Conservation (phyloP, 2,113 vertebrate species). For the Lucifuga dentata region DNA sequence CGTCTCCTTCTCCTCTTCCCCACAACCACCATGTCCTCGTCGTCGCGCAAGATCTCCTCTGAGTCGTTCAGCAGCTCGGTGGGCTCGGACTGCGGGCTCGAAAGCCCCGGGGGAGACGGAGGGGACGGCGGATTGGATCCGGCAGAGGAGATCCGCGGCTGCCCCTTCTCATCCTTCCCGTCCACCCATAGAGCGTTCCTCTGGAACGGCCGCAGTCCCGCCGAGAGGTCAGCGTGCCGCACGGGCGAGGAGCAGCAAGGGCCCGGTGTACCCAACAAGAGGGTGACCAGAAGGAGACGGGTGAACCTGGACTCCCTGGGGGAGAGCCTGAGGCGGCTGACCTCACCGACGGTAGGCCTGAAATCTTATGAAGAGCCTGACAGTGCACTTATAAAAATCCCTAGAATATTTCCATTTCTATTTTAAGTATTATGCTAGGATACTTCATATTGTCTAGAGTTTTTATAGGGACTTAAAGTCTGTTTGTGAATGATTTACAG, state of each 20-base stretch:
- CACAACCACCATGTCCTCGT: constrained; percentile 88
- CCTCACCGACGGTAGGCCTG: constrained; percentile 91
- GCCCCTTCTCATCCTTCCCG: constrained; percentile 73
- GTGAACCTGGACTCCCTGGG: constrained; percentile 97
- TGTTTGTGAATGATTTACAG: too few relatives aligned
- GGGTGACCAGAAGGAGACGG: constrained; percentile 87
- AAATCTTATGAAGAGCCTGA: too few relatives aligned
- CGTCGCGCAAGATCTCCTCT: constrained; percentile 94
- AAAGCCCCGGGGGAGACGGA: constrained; percentile 87
- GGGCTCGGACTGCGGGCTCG: constrained; percentile 90
- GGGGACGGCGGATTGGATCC: constrained; percentile 75
- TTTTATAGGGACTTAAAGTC: too few relatives aligned
- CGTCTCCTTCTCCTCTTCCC: constrained; percentile 22
- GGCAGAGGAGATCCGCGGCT: constrained; percentile 76
- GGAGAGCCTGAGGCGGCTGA: constrained; percentile 93
- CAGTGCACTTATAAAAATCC: too few relatives aligned
- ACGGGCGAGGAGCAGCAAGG: constrained; percentile 68
- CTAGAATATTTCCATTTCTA: too few relatives aligned
- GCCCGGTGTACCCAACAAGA: constrained; percentile 78
- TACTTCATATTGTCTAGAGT: too few relatives aligned
- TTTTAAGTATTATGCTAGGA: too few relatives aligned
- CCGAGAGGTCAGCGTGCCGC: constrained; percentile 77
- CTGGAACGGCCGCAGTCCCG: constrained; percentile 92
- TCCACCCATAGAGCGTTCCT: constrained; percentile 82
- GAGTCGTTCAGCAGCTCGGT: constrained; percentile 97